These are phyloP conservation scores for Carcina quercana DNA, from an alignment of 2,888 invertebrate genomes.

Conservation along the genomic window DNA sequence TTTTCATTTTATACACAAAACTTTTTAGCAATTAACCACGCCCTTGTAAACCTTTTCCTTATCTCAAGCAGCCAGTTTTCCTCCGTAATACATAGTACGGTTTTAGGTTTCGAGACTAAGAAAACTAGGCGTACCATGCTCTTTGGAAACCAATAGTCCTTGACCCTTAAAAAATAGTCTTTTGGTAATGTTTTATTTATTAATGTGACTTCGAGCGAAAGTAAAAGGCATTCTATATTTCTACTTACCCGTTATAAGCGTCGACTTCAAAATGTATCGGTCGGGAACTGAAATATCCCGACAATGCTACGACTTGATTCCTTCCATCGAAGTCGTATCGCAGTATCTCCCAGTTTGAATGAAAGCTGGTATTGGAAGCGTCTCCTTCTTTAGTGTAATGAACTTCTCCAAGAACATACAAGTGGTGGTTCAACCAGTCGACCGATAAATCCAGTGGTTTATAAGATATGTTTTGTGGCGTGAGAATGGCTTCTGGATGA, in stretches of 20 bases:
- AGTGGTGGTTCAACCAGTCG: constrained; percentile 91
- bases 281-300: constrained; percentile 76
- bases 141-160: no score
- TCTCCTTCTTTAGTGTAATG: constrained; percentile 55
- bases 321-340: constrained; percentile 84
- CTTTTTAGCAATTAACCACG: no score
- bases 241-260: constrained; percentile 88
- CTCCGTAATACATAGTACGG: no score
- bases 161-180: no score
- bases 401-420: constrained; percentile 88
- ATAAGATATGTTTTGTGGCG: constrained; percentile 74
- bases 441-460: constrained; percentile 83
- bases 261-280: constrained; percentile 92
- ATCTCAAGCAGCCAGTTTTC: no score
- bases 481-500: constrained; percentile 63
- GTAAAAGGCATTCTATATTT: no score
- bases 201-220: no score
- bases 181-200: no score
- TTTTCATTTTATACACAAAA: no score
- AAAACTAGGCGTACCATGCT: no score
- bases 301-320: constrained; percentile 79
- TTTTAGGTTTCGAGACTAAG: no score
- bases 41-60: no score
- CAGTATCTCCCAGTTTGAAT: constrained; percentile 80
- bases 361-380: constrained; percentile 34